A percentile compares a stretch with the other conserved stretches of the same genome.
Evolutionary conservation across 2,888 invertebrate species (phyloP).

Genomic region (Melanostoma scalare): DNA sequence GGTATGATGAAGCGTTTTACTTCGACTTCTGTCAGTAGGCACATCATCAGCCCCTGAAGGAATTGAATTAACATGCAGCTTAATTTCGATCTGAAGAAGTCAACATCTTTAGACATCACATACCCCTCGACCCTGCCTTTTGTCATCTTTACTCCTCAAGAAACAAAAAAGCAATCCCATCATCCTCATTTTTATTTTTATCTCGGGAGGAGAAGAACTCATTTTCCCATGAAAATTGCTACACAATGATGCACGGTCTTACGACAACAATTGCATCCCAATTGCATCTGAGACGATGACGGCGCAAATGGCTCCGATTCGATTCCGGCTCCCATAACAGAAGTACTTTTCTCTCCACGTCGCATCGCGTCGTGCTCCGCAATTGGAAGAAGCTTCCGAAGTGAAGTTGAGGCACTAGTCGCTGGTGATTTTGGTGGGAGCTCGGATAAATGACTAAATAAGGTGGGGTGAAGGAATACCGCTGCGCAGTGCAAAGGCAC

Average conservation of each 20-base stretch:
- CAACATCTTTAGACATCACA: no score
- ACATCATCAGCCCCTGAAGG: no score
- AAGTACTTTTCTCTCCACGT: constrained; percentile 22
- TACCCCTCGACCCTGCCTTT: no score
- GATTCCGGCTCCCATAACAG: constrained; percentile 60
- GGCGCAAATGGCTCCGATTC: constrained; percentile 53
- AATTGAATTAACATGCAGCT: no score
- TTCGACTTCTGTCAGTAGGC: no score
- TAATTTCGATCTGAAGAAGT: no score
- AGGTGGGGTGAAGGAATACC: constrained; percentile 12
- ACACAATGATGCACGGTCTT: constrained; percentile 66
- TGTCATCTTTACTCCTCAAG: no score
- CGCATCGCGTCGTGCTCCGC: constrained; percentile 31
- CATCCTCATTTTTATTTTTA: constrained; percentile 31
- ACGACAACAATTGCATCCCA: constrained; percentile 72
- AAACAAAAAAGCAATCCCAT: constrained; percentile 40
- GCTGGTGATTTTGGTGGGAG: constrained; percentile 53
- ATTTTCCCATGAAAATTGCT: constrained; percentile 71
- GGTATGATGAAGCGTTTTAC: no score
- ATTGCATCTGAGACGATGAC: constrained; percentile 66
- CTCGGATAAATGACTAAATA: constrained; percentile 34
- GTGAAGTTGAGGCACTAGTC: constrained; percentile 69
- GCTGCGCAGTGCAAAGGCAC: background rate
- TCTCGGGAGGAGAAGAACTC: constrained; percentile 43
- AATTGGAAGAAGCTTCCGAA: constrained; percentile 70